Conservation (phyloP, 2,797 vertebrate species). For the Semotilus atromaculatus region DNA sequence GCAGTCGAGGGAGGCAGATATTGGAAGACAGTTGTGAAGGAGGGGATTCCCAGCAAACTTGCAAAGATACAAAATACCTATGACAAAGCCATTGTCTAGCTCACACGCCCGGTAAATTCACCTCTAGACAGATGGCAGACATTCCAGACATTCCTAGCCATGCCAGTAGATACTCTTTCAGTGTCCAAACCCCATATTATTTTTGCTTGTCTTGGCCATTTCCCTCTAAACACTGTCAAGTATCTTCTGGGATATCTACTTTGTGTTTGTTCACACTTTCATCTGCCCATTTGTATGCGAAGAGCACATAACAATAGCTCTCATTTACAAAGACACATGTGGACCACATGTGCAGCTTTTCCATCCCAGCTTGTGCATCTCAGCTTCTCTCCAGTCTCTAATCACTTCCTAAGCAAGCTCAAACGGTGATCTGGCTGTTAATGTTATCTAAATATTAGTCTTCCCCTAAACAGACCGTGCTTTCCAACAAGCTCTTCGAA, state of each 20-base stretch:
- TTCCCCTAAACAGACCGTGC: slow-evolving; percentile 28
- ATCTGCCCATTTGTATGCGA: slow-evolving; percentile 63
- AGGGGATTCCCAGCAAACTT: slow-evolving; percentile 67
- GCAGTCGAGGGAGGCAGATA: slow-evolving; percentile 30
- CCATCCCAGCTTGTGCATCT: slow-evolving; percentile 29
- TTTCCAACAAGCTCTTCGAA: slow-evolving; percentile 38
- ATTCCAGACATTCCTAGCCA: slow-evolving; percentile 74
- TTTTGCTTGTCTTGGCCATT: slow-evolving; percentile 41
- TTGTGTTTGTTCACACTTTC: slow-evolving; percentile 65
- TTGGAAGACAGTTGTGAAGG: slow-evolving; percentile 29
- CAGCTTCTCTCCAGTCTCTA: slow-evolving; percentile 44
- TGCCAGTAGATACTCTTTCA: slow-evolving; percentile 70
- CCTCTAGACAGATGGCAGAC: slow-evolving; percentile 74
- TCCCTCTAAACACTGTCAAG: slow-evolving; percentile 50
- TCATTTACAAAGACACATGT: slow-evolving; percentile 63
- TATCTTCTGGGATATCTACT: slow-evolving; percentile 65
- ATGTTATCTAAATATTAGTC: slow-evolving; percentile 56
- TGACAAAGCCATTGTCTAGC: slow-evolving; percentile 57
- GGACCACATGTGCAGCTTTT: slow-evolving; percentile 65
- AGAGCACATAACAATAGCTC: slow-evolving; percentile 47
- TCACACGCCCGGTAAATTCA: slow-evolving; percentile 60
- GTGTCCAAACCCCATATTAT: slow-evolving; percentile 62
- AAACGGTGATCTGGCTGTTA: slow-evolving; percentile 50
- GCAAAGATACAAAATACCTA: slow-evolving; percentile 57
- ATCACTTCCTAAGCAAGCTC: slow-evolving; percentile 57